These are phyloP conservation scores for Lethenteron reissneri DNA, from an alignment of 2,113 vertebrate species.

Conservation along the genomic window DNA sequence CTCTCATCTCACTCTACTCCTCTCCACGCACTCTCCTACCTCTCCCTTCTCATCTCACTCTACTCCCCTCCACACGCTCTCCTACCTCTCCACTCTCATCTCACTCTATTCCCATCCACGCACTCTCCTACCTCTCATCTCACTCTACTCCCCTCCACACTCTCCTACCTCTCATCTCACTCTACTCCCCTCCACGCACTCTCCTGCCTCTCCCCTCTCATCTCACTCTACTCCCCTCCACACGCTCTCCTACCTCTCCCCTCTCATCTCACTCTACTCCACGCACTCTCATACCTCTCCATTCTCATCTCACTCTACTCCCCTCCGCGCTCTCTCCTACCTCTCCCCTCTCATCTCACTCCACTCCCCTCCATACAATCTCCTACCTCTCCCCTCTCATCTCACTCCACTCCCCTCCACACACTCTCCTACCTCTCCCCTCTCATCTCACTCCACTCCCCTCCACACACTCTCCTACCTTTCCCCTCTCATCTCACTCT, in stretches of 20 bases:
- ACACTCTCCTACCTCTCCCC: neutral
- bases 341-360: neutral
- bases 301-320: neutral
- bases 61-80: neutral
- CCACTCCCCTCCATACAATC: too few relatives aligned
- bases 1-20: too few relatives aligned
- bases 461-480: neutral
- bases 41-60: neutral
- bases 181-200: too few relatives aligned
- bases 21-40: neutral
- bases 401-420: neutral
- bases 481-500: conserved; percentile 8
- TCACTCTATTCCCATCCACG: conserved; percentile 14
- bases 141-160: too few relatives aligned
- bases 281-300: neutral
- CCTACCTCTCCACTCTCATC: neutral
- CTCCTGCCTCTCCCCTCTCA: too few relatives aligned
- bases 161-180: too few relatives aligned
- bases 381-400: neutral
- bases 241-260: conserved; percentile 18
- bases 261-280: neutral
- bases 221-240: too few relatives aligned
- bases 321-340: neutral
- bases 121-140: conserved; percentile 33
- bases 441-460: neutral